Evolutionary conservation across 2,888 invertebrate genomes (phyloP).

Genomic region (Nasonovia ribisnigri): DNA sequence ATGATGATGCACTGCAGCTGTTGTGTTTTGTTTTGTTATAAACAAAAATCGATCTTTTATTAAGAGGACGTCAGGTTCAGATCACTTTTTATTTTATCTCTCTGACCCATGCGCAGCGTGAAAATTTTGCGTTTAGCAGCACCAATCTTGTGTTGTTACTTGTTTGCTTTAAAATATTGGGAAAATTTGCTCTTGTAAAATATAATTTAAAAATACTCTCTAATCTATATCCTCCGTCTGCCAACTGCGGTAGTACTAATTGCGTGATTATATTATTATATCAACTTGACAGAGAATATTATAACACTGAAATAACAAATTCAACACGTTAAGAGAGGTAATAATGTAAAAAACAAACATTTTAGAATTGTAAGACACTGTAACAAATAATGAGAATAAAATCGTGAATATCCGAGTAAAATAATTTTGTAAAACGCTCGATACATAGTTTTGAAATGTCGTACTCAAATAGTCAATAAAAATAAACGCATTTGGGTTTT

Average conservation of each 20-base stretch:
- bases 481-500: background rate
- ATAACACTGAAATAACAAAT: background rate
- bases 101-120: background rate
- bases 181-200: background rate
- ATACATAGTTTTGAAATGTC: background rate
- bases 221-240: background rate
- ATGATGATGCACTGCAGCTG: background rate
- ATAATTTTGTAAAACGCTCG: background rate
- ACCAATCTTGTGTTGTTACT: background rate
- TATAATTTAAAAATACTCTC: background rate
- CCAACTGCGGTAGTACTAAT: background rate
- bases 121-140: background rate
- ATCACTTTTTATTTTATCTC: background rate
- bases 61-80: background rate
- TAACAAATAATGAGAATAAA: background rate
- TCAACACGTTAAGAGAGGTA: background rate
- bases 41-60: background rate
- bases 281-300: background rate
- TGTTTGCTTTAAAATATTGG: background rate
- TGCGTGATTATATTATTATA: background rate
- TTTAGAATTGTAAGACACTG: background rate
- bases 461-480: background rate
- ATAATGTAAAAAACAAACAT: background rate
- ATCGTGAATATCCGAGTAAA: background rate
- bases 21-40: slow-evolving; percentile 10